These are phyloP conservation scores for Falco naumanni DNA, from an alignment of 2,797 vertebrate genomes.

Conservation along the genomic window DNA sequence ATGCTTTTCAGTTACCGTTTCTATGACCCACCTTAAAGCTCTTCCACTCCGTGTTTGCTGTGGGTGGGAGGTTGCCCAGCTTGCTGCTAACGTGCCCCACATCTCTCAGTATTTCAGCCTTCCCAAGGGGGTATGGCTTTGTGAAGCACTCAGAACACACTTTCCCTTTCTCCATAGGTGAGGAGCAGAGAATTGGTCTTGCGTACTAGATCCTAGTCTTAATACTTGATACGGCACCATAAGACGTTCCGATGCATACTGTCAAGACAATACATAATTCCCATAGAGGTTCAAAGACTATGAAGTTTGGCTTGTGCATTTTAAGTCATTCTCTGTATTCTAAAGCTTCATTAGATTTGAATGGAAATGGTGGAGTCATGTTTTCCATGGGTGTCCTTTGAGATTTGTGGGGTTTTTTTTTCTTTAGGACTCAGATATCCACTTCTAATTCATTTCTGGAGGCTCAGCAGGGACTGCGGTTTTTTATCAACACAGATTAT, in stretches of 20 bases:
- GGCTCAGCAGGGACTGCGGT: background rate
- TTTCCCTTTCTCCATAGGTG: fast-evolving
- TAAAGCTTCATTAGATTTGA: background rate
- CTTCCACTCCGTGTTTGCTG: background rate
- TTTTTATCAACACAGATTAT: slow-evolving; percentile 63
- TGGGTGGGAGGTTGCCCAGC: background rate
- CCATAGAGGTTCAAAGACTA: background rate
- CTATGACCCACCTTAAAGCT: background rate
- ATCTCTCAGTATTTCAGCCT: background rate
- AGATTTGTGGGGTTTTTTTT: background rate
- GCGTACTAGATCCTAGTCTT: background rate
- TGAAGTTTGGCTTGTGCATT: background rate
- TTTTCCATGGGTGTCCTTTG: slow-evolving; percentile 27
- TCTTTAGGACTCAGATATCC: background rate
- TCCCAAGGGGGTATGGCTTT: background rate
- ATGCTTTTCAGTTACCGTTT: background rate
- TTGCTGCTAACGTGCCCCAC: background rate
- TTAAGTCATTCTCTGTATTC: background rate
- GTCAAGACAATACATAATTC: background rate
- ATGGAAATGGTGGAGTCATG: background rate
- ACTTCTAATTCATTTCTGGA: slow-evolving; percentile 34
- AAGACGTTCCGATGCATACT: fast-evolving
- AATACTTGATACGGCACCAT: background rate
- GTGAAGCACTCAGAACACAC: background rate
- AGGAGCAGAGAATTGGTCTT: background rate